phyloP scores from a whole-genome alignment of 1,140 invertebrate genomes.

The Pachyrhynchus sulphureomaculatus region DNA sequence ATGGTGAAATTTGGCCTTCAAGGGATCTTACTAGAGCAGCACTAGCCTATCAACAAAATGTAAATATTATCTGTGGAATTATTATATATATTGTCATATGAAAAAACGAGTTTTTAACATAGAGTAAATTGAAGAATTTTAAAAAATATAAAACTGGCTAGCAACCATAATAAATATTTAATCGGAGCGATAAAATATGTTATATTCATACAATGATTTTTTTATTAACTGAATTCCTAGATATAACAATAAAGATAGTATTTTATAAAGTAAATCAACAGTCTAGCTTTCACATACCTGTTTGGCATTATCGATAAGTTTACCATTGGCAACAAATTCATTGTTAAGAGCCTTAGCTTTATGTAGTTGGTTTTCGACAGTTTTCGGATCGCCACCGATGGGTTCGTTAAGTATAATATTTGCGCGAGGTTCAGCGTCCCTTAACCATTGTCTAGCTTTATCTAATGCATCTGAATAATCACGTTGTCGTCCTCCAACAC shows the following conservation, averaged over 20 bases:
- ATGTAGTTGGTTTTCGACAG: constrained; percentile 84
- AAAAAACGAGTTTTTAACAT: no score
- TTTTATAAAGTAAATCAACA: no score
- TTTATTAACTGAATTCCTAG: no score
- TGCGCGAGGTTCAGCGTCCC: constrained; percentile 76
- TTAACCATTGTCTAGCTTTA: constrained; percentile 80
- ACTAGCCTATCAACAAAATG: constrained; percentile 56
- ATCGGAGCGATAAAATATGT: no score
- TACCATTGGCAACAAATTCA: constrained; percentile 82
- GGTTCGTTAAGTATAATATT: constrained; percentile 76
- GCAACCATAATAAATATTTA: no score
- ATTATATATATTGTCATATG: no score
- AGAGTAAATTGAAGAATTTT: no score
- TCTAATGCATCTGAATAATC: constrained; percentile 83
- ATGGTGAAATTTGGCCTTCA: constrained; percentile 76
- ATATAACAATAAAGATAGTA: no score
- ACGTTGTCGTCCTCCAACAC: constrained; percentile 73
- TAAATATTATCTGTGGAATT: no score
- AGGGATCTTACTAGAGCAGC: constrained; percentile 72
- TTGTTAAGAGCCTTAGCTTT: constrained; percentile 82
- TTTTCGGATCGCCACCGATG: constrained; percentile 81
- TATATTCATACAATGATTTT: no score
- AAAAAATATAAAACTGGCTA: no score
- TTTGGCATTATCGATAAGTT: constrained; percentile 79
- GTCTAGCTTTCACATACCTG: constrained; percentile 60